Conservation (phyloP, 1,140 invertebrate species). For the Hylaeus anthracinus region DNA sequence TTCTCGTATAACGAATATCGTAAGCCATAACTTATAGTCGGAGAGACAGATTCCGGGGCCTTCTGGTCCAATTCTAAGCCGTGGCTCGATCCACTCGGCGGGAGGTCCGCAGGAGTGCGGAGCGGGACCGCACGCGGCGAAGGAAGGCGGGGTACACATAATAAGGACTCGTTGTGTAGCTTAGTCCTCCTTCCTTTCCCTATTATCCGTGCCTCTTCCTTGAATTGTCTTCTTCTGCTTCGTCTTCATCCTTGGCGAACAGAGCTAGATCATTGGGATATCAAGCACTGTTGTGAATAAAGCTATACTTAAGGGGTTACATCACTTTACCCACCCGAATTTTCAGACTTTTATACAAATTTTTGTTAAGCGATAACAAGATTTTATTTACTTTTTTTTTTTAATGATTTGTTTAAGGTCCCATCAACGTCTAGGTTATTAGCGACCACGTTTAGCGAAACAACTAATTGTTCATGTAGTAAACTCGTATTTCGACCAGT, state of each 20-base stretch:
- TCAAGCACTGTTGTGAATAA: too few relatives aligned
- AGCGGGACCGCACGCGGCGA: constrained; percentile 69
- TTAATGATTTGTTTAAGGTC: too few relatives aligned
- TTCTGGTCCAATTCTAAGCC: constrained; percentile 62
- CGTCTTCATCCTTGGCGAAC: constrained; percentile 25
- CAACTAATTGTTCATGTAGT: too few relatives aligned
- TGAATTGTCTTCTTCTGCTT: constrained; percentile 37
- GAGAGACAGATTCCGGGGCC: constrained; percentile 67
- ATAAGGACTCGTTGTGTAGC: constrained; percentile 54
- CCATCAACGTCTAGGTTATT: too few relatives aligned
- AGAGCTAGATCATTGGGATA: too few relatives aligned
- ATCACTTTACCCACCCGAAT: too few relatives aligned
- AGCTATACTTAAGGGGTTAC: too few relatives aligned
- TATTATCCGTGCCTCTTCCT: constrained; percentile 37
- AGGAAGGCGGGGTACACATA: constrained; percentile 56
- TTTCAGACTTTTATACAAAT: too few relatives aligned
- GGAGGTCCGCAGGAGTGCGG: constrained; percentile 59
- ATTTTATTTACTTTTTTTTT: too few relatives aligned
- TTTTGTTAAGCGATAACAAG: too few relatives aligned
- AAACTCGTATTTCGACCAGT: too few relatives aligned
- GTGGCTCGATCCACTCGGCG: constrained; percentile 53
- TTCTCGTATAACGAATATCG: constrained; percentile 21
- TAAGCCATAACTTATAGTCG: constrained; percentile 64
- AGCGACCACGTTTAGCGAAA: too few relatives aligned
- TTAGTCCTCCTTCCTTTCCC: constrained; percentile 30